Evolutionary conservation across 2,113 vertebrate species (phyloP).

Genomic region (Leuciscus idus): DNA sequence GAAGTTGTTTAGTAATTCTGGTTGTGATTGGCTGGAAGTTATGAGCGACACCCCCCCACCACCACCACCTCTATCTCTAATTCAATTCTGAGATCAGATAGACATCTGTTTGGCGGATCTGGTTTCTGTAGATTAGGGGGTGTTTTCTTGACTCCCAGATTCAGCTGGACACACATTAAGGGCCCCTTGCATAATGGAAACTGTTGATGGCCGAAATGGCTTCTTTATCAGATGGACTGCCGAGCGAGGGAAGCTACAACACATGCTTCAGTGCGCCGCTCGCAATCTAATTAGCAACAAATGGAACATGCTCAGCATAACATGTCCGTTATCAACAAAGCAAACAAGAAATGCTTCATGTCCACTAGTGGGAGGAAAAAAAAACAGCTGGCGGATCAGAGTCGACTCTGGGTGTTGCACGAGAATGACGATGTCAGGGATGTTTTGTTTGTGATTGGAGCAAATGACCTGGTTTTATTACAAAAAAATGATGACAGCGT

Average conservation of each 20-base stretch:
- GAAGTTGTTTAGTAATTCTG: constrained; percentile 33
- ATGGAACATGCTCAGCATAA: constrained; percentile 78
- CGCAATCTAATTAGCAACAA: constrained; percentile 79
- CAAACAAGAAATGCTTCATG: constrained; percentile 76
- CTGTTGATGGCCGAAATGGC: constrained; percentile 75
- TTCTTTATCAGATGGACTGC: constrained; percentile 79
- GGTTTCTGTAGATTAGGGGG: constrained; percentile 55
- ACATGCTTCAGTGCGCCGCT: constrained; percentile 72
- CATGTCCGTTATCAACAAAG: constrained; percentile 76
- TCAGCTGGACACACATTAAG: constrained; percentile 66
- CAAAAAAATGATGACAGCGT: constrained; percentile 26
- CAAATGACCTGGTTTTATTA: constrained; percentile 24
- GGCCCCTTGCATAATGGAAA: constrained; percentile 73
- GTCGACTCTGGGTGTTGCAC: constrained; percentile 57
- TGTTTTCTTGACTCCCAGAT: constrained; percentile 58
- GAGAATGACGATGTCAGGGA: constrained; percentile 30
- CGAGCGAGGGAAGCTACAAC: constrained; percentile 64
- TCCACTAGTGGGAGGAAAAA: constrained; percentile 53
- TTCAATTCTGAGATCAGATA: constrained; percentile 47
- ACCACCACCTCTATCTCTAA: constrained; percentile 1
- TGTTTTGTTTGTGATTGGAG: background rate
- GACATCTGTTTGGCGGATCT: constrained; percentile 67
- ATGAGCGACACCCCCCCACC: background rate
- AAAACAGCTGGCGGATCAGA: constrained; percentile 57
- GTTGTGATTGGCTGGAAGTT: constrained; percentile 25